Percentiles rank a stretch among this genome's conserved stretches.
Evolutionary conservation across 35 echinoderm and acorn worm species (phyloP).

Genomic region (Ophioderma brevispina): DNA sequence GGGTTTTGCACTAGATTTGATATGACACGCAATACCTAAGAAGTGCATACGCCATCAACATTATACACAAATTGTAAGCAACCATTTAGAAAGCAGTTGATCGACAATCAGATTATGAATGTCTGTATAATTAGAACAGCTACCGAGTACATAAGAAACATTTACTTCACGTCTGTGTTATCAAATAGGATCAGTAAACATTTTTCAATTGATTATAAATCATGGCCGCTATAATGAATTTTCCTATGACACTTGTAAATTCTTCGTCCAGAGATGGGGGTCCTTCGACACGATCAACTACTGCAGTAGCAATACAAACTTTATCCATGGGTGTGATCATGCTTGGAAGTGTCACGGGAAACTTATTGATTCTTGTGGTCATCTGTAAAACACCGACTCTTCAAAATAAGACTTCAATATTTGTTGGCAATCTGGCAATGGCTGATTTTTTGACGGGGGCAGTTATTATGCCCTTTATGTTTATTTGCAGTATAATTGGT

Average conservation of each 20-base stretch:
- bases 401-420: conserved; percentile 26
- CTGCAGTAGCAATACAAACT: not conserved
- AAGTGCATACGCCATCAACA: too few species aligned
- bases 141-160: too few species aligned
- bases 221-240: not conserved
- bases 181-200: too few species aligned
- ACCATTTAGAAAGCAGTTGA: too few species aligned
- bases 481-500: conserved; percentile 5
- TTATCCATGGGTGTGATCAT: conserved; percentile 21
- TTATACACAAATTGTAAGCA: too few species aligned
- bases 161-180: too few species aligned
- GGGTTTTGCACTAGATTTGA: too few species aligned
- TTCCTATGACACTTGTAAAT: not conserved
- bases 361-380: conserved; percentile 4
- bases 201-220: not conserved
- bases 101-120: too few species aligned
- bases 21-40: too few species aligned
- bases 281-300: not conserved
- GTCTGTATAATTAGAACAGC: too few species aligned
- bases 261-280: not conserved
- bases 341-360: not conserved
- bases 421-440: conserved; percentile 34
- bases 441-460: conserved; percentile 23
- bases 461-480: conserved; percentile 20
- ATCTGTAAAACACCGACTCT: not conserved